Evolutionary conservation across 2,113 vertebrate genomes (phyloP), one percentile per base, ranked within the genome.

Genomic region (Micronycteris hirsuta): DNA sequence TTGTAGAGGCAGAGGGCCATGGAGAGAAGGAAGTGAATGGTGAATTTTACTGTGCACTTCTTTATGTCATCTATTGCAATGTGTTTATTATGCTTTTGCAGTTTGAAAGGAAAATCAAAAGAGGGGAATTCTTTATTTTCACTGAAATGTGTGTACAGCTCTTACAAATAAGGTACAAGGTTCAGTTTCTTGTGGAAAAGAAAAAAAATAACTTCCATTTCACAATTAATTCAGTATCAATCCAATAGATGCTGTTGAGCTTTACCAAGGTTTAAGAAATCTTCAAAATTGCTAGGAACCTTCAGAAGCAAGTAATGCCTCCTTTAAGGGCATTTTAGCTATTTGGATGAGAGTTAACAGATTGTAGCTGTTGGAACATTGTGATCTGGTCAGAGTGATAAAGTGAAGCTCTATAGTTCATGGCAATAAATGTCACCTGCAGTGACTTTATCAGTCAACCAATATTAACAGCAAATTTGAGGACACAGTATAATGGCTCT

Each of bases 271-370:
- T 96, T 95, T 97, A 78, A 95, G 83, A 96, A 85, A 95, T 94
- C 54, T 90, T 83, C n/a, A 61, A 97, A 97, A 97, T 97, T 97
- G 81, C 93, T 77, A 41, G 70, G 89, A 97, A 96, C 83, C 77
- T 98, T 98, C 86, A 96, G 85, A 96, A 86, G 91, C 84, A 96
- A 96, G n/a, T 96, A 93, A 96, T 93, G 78, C 11, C 97, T 84
- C 28, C 86, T 97, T 95, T 98, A 98, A 98, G 97, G 93, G 95
- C 97, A 92, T 98, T 98, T 97, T 94, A 13, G 16, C 14, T 95
- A 90, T 97, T 97, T 96, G 92, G 96, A 52, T 89, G 97, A 96
- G 68, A 94, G 65, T 86, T 95, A 97, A 98, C 89, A 97, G 85
- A 97, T 98, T 98, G 98, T 91, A 96, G 97, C 86, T 95, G 58